Evolutionary conservation across 1,140 invertebrate species (phyloP).

Genomic region (Plutomurus gul): DNA sequence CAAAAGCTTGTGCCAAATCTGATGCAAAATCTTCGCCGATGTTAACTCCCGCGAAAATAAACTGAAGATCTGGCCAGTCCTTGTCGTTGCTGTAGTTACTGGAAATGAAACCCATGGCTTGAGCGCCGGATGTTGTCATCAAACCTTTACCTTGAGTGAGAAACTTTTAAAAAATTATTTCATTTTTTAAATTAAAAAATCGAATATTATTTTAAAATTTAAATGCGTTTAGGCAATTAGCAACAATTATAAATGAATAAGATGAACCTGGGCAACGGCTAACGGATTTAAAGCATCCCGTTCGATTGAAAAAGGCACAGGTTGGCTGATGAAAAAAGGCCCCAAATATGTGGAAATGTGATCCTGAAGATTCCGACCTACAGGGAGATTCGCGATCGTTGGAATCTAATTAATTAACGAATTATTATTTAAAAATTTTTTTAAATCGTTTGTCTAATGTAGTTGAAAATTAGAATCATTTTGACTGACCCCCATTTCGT

Average conservation of each 20-base stretch:
- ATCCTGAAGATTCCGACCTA: conserved; percentile 60
- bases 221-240: not conserved
- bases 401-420: conserved; percentile 42
- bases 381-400: conserved; percentile 56
- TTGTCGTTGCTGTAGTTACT: not conserved
- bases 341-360: conserved; percentile 52
- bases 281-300: not conserved
- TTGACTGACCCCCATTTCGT: conserved; percentile 51
- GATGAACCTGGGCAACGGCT: not conserved
- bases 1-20: not conserved
- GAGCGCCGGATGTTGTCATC: conserved; percentile 27
- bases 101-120: conserved; percentile 36
- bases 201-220: not conserved
- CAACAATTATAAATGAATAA: too few relatives aligned
- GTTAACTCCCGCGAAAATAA: not conserved
- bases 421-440: not conserved
- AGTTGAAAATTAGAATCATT: too few relatives aligned
- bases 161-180: not conserved
- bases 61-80: conserved; percentile 41
- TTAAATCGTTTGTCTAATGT: too few relatives aligned
- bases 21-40: conserved; percentile 13
- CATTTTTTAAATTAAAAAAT: not conserved
- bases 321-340: conserved; percentile 17
- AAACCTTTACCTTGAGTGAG: conserved; percentile 6
- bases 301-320: not conserved